Conservation (phyloP, 2,113 vertebrate species). For the Canis aureus region DNA sequence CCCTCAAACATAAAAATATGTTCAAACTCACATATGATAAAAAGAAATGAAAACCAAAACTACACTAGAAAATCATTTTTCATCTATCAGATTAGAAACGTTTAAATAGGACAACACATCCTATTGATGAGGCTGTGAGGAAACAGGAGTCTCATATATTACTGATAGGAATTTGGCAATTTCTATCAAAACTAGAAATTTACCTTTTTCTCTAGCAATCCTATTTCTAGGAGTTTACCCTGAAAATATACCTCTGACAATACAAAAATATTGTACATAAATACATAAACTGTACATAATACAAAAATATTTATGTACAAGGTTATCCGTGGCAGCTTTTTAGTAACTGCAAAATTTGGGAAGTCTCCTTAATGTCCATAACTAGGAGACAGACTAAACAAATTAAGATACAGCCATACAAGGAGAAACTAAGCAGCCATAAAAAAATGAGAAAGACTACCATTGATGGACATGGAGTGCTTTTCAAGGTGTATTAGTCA, state of each 20-base stretch:
- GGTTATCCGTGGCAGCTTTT: background rate
- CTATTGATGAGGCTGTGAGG: background rate
- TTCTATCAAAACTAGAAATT: background rate
- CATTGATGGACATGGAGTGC: background rate
- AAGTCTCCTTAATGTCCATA: background rate
- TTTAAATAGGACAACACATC: background rate
- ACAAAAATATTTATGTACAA: background rate
- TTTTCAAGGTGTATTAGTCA: background rate
- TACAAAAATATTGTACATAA: background rate
- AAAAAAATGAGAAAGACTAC: background rate
- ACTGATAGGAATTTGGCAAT: background rate
- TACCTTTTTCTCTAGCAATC: background rate
- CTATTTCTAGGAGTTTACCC: background rate
- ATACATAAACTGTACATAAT: too few relatives aligned
- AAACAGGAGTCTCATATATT: background rate
- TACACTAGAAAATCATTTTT: background rate
- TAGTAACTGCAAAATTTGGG: constrained; percentile 5
- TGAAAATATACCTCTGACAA: background rate
- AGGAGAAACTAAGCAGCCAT: background rate
- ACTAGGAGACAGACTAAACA: background rate
- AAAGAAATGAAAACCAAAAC: constrained; percentile 33
- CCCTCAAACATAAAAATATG: background rate
- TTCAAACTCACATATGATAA: background rate
- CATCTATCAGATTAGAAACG: background rate
- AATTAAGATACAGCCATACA: background rate